These are phyloP conservation scores for Saccostrea echinata DNA, from an alignment of 1,140 invertebrate genomes.

Conservation along the genomic window DNA sequence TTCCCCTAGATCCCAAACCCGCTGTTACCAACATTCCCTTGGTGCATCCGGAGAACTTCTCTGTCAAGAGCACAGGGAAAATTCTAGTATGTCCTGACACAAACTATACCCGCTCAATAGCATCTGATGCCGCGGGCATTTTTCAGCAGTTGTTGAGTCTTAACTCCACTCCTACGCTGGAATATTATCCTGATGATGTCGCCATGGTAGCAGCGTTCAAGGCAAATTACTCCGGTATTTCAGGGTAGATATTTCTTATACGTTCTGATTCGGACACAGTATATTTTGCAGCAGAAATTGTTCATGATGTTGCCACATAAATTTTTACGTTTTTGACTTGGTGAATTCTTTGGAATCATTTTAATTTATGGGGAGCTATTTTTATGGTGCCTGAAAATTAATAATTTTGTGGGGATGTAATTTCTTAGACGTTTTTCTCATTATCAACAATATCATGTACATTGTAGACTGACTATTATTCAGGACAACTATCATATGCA, in stretches of 20 bases:
- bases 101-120: slow-evolving; percentile 51
- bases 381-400: no score
- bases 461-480: no score
- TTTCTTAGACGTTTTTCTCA: no score
- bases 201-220: slow-evolving; percentile 55
- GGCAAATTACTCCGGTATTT: not conserved
- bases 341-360: no score
- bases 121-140: slow-evolving; percentile 50
- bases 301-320: no score
- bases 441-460: no score
- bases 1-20: slow-evolving; percentile 56
- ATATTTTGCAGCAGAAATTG: no score
- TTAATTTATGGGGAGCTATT: no score
- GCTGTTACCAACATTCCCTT: slow-evolving; percentile 54
- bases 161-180: not conserved
- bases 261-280: no score
- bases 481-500: no score
- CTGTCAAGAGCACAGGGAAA: slow-evolving; percentile 18
- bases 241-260: not conserved
- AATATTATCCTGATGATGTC: slow-evolving; percentile 50
- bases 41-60: slow-evolving; percentile 41
- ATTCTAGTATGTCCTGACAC: slow-evolving; percentile 59
- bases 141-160: slow-evolving; percentile 46
- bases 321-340: no score
- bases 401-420: no score